phyloP scores from a whole-genome alignment of 2,888 invertebrate species.

The Rhamphomyia laevipes region DNA sequence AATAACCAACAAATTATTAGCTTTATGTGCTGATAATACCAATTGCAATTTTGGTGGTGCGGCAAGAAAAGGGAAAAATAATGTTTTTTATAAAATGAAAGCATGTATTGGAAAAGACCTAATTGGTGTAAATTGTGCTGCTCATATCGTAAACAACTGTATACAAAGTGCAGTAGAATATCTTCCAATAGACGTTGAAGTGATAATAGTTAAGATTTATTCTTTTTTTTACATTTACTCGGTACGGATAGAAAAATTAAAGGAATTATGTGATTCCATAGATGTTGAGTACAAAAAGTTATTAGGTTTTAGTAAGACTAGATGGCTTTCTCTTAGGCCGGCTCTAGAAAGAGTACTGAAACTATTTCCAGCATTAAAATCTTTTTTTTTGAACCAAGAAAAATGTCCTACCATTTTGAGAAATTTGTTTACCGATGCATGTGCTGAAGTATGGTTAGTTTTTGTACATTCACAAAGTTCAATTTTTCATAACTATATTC shows the following conservation, averaged over 20 bases:
- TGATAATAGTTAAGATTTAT: neutral
- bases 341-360: neutral
- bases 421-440: neutral
- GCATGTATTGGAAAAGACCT: slow-evolving; percentile 5
- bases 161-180: neutral
- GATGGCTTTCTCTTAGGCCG: neutral
- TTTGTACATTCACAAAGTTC: slow-evolving; percentile 12
- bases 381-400: neutral
- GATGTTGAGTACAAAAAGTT: neutral
- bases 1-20: neutral
- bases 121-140: slow-evolving; percentile 6
- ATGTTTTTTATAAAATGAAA: neutral
- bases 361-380: neutral
- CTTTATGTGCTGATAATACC: too few relatives aligned
- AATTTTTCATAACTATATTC: slow-evolving; percentile 11
- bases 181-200: too few relatives aligned
- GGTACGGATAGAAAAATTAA: neutral
- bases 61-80: neutral
- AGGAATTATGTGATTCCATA: neutral
- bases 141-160: neutral
- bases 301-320: neutral
- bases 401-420: neutral
- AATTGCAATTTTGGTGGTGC: too few relatives aligned
- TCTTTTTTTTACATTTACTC: slow-evolving; percentile 1
- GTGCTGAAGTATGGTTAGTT: slow-evolving; percentile 4